phyloP scores from a whole-genome alignment of 2,113 vertebrate genomes.

The Mormyrus lacerda region DNA sequence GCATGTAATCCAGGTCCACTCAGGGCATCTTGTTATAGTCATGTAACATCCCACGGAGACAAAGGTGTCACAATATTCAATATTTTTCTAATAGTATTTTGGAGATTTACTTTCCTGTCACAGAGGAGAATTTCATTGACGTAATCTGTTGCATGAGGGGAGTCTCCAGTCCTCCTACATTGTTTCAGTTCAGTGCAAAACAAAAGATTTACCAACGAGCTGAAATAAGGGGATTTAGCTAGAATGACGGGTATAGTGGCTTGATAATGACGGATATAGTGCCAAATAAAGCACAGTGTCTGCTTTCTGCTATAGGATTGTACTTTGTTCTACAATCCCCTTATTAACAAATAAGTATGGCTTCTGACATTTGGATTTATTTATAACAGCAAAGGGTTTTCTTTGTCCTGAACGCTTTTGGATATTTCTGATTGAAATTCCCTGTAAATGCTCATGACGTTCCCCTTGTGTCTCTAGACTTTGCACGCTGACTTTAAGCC shows the following conservation, averaged over 20 bases:
- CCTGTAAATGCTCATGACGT: neutral
- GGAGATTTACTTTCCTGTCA: neutral
- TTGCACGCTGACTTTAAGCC: neutral
- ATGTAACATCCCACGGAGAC: neutral
- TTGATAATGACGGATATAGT: conserved; percentile 1
- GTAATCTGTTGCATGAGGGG: conserved; percentile 5
- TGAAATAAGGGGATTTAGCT: neutral
- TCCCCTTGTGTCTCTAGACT: neutral
- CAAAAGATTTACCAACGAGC: conserved; percentile 1
- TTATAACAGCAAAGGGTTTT: neutral
- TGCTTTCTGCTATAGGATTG: conserved; percentile 25
- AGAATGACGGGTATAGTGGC: neutral
- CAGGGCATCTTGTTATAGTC: neutral
- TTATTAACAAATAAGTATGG: neutral
- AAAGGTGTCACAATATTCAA: neutral
- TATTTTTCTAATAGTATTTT: neutral
- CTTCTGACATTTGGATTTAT: neutral
- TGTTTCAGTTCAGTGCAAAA: neutral
- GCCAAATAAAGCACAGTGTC: conserved; percentile 24
- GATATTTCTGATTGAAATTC: neutral
- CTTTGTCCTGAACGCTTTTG: neutral
- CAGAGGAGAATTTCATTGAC: neutral
- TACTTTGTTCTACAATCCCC: neutral
- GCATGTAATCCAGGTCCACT: neutral
- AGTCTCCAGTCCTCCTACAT: neutral